Evolutionary conservation across 2,113 vertebrate genomes (phyloP), one percentile per base, ranked within the genome.

Genomic region (Poeciliopsis turrubarensis): DNA sequence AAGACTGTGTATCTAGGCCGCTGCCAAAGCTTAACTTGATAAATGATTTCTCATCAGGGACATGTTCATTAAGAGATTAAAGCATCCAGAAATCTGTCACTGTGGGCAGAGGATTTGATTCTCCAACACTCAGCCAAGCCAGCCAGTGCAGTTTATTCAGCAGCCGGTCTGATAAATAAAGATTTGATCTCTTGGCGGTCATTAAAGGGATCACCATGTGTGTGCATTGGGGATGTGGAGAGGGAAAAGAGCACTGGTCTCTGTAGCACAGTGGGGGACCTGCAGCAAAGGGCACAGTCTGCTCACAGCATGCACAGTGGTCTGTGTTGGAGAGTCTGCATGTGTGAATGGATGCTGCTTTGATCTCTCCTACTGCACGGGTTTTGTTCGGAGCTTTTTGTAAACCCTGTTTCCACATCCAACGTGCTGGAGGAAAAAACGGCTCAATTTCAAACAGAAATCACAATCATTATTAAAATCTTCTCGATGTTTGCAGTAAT

Each of bases 161-260:
- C 75, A 77, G 78, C 68, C 78, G 26, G 70, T 77, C 79, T 87
- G 79, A 90, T 86, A 80, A 81, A 85, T 88, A 83, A 83, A 89
- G 85, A 88, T 86, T 68, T 84, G 75, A 86, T 83, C 80, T 79
- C 83, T 73, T 72, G 72, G 75, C 77, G 64, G 83, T 72, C 75
- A 83, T 84, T 85, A 87, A 76, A 84, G 60, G 51, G 64, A 81
- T 78, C 72, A 78, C 51, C 32, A 19, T 83, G 60, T 79, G 73
- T 54, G 70, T 77, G 30, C 63, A 5, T n/a, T 69, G 34, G 60
- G 73, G 51, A 60, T 68, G 37, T 27, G 51, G 64, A 68, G 72
- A 85, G 63, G 67, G 60, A 72, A 80, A 86, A 86, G 79, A 87
- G 79, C 83, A 73, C 13, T 10, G 44, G 72, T 70, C 63, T 84